Conservation (phyloP, 1,140 invertebrate species). For the Drosophila arizonae region DNA sequence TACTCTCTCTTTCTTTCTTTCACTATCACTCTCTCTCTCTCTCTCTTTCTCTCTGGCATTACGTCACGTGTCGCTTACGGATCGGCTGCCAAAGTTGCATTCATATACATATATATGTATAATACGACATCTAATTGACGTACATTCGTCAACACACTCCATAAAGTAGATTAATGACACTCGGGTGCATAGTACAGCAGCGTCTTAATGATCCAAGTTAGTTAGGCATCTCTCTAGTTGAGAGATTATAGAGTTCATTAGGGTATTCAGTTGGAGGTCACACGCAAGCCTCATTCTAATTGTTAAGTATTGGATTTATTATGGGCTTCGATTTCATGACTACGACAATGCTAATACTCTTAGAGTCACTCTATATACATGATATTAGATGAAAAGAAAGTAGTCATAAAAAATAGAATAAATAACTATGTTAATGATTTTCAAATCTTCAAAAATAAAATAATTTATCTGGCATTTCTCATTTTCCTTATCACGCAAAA, state of each 20-base stretch:
- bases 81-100: slow-evolving; percentile 47
- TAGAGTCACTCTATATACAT: too few species aligned
- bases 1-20: background rate
- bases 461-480: too few species aligned
- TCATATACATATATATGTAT: slow-evolving; percentile 13
- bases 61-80: slow-evolving; percentile 46
- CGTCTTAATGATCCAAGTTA: slow-evolving; percentile 31
- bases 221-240: slow-evolving; percentile 7
- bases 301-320: background rate
- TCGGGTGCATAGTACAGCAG: slow-evolving; percentile 18
- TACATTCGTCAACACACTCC: slow-evolving; percentile 8
- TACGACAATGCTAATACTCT: too few species aligned
- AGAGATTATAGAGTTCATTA: slow-evolving; percentile 11
- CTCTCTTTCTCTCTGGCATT: slow-evolving; percentile 19
- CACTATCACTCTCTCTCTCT: background rate
- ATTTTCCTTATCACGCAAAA: too few species aligned
- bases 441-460: too few species aligned
- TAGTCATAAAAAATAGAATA: too few species aligned
- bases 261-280: slow-evolving; percentile 6
- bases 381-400: too few species aligned
- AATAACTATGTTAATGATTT: too few species aligned
- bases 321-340: too few species aligned
- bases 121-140: slow-evolving; percentile 44
- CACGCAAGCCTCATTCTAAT: background rate
- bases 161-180: slow-evolving; percentile 24